A percentile compares a stretch with the other conserved stretches of the same genome.
Conservation (phyloP, 2,888 invertebrate genomes). For the Alviniconcha strummeri region DNA sequence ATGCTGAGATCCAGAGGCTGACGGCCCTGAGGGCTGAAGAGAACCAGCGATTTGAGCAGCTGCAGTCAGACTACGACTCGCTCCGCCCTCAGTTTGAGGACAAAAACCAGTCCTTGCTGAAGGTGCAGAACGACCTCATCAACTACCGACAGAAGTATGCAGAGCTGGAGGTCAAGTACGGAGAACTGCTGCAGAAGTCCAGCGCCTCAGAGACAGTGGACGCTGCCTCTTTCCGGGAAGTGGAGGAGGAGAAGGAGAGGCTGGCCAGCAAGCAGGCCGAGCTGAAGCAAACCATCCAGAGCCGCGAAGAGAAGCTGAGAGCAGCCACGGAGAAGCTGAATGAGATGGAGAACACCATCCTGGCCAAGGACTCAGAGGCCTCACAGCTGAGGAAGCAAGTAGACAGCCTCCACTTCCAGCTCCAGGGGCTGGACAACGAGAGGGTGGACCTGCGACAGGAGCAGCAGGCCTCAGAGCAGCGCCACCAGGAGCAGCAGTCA, state of each 20-base stretch:
- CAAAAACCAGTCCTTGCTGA: conserved; percentile 70
- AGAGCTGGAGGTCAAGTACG: conserved; percentile 69
- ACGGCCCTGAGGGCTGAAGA: conserved; percentile 56
- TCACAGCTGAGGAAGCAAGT: conserved; percentile 64
- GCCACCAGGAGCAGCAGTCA: conserved; percentile 47
- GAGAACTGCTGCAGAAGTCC: conserved; percentile 61
- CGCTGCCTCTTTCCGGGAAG: conserved; percentile 41
- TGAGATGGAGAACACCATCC: conserved; percentile 57
- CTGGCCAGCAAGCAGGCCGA: conserved; percentile 47
- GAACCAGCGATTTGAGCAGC: conserved; percentile 57
- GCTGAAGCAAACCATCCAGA: conserved; percentile 30
- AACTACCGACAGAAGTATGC: conserved; percentile 67
- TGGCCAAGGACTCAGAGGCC: conserved; percentile 58
- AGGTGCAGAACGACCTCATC: conserved; percentile 71
- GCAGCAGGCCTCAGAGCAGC: conserved; percentile 45
- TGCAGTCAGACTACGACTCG: conserved; percentile 65
- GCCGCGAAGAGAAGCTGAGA: conserved; percentile 50
- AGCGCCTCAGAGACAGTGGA: conserved; percentile 56
- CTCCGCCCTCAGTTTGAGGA: conserved; percentile 72
- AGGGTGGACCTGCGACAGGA: conserved; percentile 59
- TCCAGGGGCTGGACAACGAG: conserved; percentile 62
- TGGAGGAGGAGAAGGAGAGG: conserved; percentile 53
- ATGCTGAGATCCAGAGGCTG: conserved; percentile 88
- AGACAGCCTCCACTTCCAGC: conserved; percentile 66
- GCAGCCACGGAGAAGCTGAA: conserved; percentile 50